Base-by-base conservation (phyloP, 2,888 invertebrate species). In the Athetis lepigone region DNA sequence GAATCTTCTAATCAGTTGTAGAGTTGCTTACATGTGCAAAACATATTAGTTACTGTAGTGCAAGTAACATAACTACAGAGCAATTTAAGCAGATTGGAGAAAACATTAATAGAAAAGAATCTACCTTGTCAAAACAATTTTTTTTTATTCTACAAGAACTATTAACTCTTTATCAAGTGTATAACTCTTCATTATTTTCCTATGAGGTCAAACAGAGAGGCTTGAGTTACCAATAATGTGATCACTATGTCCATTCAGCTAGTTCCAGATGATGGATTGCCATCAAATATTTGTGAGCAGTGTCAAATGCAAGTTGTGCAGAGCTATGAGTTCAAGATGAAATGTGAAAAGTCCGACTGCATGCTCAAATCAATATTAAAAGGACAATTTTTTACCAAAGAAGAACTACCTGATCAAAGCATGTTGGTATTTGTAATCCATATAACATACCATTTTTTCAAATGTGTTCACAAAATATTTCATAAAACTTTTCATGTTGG, bases 321-420 rank as follows among this genome's bases (percentile, higher is more conserved):
- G 54, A 90, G 87, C 65, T 92, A 90, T 76, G 82, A 89, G n/a
- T 95, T 95, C 73, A 94, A 91, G 74, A 76, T 79, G n/a, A 92
- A 92, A 78, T 94, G 95, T 72, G 87, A 90, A 52, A 89, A 89
- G 25, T 89, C 95, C 3, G 88, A 95, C 65, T 82, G 70, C 50
- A 83, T 83, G 58, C 83, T 92, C 50, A 89, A 85, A 71, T 85
- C 90, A 23, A 75, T 92, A 33, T 52, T 88, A 13, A 88, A 81
- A 61, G 80, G 79, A 40, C 83, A 85, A 62, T 82, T 85, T 58
- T 43, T 73, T 47, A 54, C 63, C 51, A 82, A 85, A 73, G 81
- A 77, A 49, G 82, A 84, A 62, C 33, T 51, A 45, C 18, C 43
- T 43, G 56, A 67, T 49, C 39, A 58, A 25, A 64, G 46, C 52